Evolutionary conservation across 2,797 vertebrate species (phyloP).

Genomic region (Lindbergichthys nudifrons): DNA sequence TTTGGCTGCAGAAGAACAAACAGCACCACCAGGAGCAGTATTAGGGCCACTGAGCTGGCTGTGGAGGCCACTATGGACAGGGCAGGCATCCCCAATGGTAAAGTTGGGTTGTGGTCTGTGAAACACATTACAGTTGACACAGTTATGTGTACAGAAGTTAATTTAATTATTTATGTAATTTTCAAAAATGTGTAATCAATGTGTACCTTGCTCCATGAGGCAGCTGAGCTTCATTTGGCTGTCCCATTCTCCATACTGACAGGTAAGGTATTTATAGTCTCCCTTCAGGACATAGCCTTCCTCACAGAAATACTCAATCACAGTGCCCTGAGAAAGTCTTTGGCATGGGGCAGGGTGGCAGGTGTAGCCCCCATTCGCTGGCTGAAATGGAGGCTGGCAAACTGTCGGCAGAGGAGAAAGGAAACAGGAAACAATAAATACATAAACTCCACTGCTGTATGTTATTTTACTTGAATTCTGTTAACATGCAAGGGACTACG

Average conservation of each 20-base stretch:
- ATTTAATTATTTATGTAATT: neutral
- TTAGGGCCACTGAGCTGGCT: constrained; percentile 92
- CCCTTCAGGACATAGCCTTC: constrained; percentile 93
- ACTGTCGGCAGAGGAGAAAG: constrained; percentile 75
- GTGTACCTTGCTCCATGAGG: constrained; percentile 86
- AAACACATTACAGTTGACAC: constrained; percentile 38
- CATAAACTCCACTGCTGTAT: neutral
- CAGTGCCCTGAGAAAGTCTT: constrained; percentile 87
- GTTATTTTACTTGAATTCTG: neutral
- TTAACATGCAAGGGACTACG: neutral
- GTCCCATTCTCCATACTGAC: constrained; percentile 92
- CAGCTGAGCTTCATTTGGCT: constrained; percentile 92
- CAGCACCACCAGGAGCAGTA: constrained; percentile 94
- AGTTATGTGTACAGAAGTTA: neutral
- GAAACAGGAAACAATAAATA: constrained; percentile 8
- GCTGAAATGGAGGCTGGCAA: constrained; percentile 89
- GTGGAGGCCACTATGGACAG: constrained; percentile 95
- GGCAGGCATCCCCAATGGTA: constrained; percentile 90
- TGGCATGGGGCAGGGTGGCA: constrained; percentile 92
- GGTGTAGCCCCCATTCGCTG: constrained; percentile 92
- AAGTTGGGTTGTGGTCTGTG: constrained; percentile 86
- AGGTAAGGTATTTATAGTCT: constrained; percentile 93
- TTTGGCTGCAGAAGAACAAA: constrained; percentile 96
- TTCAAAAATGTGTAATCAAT: neutral
- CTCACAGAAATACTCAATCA: constrained; percentile 92